These are phyloP conservation scores for Rhinogobius similis DNA, from an alignment of 2,113 vertebrate species.

Conservation along the genomic window DNA sequence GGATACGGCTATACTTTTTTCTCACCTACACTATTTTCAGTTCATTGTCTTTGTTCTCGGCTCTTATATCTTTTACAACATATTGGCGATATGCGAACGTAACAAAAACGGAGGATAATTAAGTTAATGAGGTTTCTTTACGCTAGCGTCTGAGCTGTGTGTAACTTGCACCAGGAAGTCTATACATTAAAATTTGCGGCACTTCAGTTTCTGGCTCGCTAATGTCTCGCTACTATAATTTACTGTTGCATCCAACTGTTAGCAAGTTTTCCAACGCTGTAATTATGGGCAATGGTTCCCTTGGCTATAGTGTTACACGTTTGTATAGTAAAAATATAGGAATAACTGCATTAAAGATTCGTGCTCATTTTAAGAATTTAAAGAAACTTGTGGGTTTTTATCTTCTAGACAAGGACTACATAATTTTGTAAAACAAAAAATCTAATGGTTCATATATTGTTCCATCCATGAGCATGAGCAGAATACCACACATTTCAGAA, in stretches of 20 bases:
- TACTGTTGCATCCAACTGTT: not conserved
- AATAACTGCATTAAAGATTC: not conserved
- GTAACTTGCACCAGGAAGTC: not conserved
- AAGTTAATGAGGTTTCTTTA: not conserved
- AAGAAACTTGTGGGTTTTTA: no score
- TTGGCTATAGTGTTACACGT: not conserved
- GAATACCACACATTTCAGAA: not conserved
- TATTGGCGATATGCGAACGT: not conserved
- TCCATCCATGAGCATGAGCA: not conserved
- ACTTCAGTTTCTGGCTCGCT: not conserved
- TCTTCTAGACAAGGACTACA: no score
- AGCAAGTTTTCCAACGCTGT: not conserved
- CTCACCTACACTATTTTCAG: not conserved
- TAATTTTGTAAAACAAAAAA: no score
- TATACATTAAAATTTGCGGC: not conserved
- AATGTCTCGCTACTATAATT: constrained; percentile 1
- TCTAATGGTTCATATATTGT: no score
- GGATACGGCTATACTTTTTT: constrained; percentile 2
- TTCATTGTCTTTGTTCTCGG: not conserved
- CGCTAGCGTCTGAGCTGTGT: not conserved
- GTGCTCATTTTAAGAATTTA: no score
- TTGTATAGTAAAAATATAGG: not conserved
- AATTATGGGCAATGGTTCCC: not conserved
- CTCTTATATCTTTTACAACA: not conserved
- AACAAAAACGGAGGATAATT: not conserved